phyloP scores from a whole-genome alignment of 2,888 invertebrate species.

The Ophonus ardosiacus region DNA sequence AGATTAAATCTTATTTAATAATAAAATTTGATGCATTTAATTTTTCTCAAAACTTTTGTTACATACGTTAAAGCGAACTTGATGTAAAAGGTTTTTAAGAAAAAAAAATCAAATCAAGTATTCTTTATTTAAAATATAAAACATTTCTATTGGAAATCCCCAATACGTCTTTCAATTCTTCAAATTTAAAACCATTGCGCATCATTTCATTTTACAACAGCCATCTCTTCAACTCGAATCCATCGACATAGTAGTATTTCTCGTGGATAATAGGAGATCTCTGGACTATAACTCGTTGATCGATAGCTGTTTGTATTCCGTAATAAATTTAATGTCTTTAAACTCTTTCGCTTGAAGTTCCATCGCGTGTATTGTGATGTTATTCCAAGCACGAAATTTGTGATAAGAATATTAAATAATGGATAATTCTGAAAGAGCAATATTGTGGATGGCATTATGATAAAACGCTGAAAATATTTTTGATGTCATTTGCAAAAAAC shows the following conservation, averaged over 20 bases:
- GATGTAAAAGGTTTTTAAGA: too few relatives aligned
- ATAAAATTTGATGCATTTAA: too few relatives aligned
- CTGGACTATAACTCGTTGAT: constrained; percentile 6
- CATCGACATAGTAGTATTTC: neutral
- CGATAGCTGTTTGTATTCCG: constrained; percentile 16
- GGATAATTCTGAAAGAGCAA: constrained; percentile 39
- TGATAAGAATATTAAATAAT: constrained; percentile 51
- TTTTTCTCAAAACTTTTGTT: too few relatives aligned
- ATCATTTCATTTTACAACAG: neutral
- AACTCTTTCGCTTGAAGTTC: constrained; percentile 8
- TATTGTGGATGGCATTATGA: constrained; percentile 49
- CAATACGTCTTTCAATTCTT: too few relatives aligned
- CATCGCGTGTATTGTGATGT: constrained; percentile 26
- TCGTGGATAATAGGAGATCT: neutral
- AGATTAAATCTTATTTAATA: too few relatives aligned
- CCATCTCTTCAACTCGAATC: neutral
- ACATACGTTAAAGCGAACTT: too few relatives aligned
- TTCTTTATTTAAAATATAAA: too few relatives aligned
- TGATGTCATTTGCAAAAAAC: constrained; percentile 40
- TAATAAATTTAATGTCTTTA: constrained; percentile 43
- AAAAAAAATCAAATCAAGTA: too few relatives aligned
- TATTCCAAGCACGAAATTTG: constrained; percentile 36
- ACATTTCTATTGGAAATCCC: too few relatives aligned
- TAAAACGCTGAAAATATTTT: constrained; percentile 22
- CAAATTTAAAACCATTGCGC: neutral